Evolutionary conservation across 2,113 vertebrate genomes (phyloP), one percentile per base, ranked within the genome.

Genomic region (Heterocephalus glaber): DNA sequence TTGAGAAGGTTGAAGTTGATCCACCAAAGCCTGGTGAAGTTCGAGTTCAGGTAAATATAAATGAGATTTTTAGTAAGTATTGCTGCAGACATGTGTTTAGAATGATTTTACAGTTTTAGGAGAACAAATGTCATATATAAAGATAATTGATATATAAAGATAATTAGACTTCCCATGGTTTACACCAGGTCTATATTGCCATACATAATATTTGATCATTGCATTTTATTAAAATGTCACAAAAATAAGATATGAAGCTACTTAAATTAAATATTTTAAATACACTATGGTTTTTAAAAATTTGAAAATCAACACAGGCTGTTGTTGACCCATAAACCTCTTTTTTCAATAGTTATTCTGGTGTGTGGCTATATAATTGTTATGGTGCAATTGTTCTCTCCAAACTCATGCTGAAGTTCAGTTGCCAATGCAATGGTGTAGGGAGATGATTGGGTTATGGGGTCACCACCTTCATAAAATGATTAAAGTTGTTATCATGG

Each of bases 11-110:
- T 26, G n/a, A 95, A 44, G 96, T 97, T 54, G 96, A 94, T 47
- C 94, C 96, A 65, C 95, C 97, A 60, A 92, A 96, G 61, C 54
- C 96, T 66, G 52, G 85, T 38, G 97, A 97, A 41, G 96, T 97
- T 82, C 70, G 85, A 90, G 90, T 97, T 80, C 97, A 97, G 96
- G 96, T 97, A 96, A 97, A 60, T 93, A 54, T n/a, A 44, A 72
- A 58, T 20, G 68, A 30, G 47, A 38, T 17, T 56, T 30, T 84
- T 38, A 79, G 68, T 33, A 70, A 35, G 8, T 38, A 16, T 70
- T 19, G 5, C n/a, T 33, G 44, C 41, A 41, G 20, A 60, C 6
- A 19, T 61, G 35, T 44, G 12, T 41, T 95, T 82, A 70, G 47
- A 52, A 84, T 80, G 10, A 56, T 41, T 65, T 87, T 52, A 22